These are phyloP conservation scores for Cotesia vestalis DNA, from an alignment of 1,140 invertebrate species.

Conservation along the genomic window DNA sequence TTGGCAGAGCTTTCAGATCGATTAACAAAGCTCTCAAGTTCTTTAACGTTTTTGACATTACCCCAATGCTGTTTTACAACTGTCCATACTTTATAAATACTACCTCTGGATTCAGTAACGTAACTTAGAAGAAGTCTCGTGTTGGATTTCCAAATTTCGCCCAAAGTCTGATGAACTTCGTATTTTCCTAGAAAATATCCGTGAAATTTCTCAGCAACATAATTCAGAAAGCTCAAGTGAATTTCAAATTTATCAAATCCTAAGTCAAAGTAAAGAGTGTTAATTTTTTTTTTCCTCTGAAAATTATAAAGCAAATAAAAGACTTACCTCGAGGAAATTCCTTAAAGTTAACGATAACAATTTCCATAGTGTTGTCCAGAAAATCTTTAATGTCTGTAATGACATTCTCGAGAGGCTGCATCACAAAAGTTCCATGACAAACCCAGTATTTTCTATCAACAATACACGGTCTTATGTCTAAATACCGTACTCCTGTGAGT, in stretches of 20 bases:
- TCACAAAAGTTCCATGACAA: conserved; percentile 10
- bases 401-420: conserved; percentile 12
- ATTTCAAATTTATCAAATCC: background rate
- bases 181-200: background rate
- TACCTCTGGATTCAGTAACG: no score
- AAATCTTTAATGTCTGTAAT: conserved; percentile 18
- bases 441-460: background rate
- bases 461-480: conserved; percentile 11
- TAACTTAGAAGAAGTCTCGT: conserved; percentile 6
- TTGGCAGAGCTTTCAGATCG: background rate
- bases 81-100: background rate
- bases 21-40: background rate
- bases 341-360: conserved; percentile 16
- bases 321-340: conserved; percentile 20
- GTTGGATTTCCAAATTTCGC: background rate
- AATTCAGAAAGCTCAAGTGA: background rate
- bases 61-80: background rate
- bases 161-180: background rate
- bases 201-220: background rate
- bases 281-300: background rate
- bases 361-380: conserved; percentile 16
- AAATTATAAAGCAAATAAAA: background rate
- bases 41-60: background rate
- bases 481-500: conserved; percentile 6
- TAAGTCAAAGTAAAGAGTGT: background rate